Base-by-base conservation (phyloP, 2,888 invertebrate species). In the Netelia melanura region DNA sequence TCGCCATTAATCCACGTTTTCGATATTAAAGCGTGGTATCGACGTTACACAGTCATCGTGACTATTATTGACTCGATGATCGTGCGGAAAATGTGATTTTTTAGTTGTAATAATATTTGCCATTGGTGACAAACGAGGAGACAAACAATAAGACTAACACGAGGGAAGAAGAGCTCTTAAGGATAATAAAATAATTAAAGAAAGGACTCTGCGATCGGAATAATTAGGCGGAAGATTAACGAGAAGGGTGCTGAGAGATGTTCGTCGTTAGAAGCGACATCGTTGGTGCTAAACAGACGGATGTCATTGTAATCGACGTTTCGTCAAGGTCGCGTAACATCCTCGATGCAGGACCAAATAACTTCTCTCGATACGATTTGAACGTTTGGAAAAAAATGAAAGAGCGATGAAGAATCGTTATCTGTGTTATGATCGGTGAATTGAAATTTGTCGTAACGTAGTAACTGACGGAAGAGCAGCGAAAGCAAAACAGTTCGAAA, bases 221-320 rank as follows among this genome's bases (percentile, higher is more conserved):
- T 2, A 30, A 30, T 5, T 17, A 43, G 43, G 9, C 6, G 61
- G 6, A 43, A 70, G 23, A 64, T 48, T 48, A 48, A 48, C 11
- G 48, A 14, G 48, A 48, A 25, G 25, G 9, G n/a, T 44, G 17
- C 11, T 38, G 23, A 70, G 70, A 52, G 65, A 81, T 78, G 81
- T 74, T 38, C 52, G 64, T 43, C 43, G 56, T 48, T 62, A 77
- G 30, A 54, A 81, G 44, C 56, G 58, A 52, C 43, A 43, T 52
- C 17, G 23, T 43, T 52, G 14, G 3, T 38, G 64, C 38, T 79
- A 38, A 52, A 52, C 17, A 21, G 54, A 64, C 52, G 43, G 61
- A 43, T 64, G 30, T 71, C 56, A 64, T 67, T 65, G 38, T 30
- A 21, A 52, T n/a, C 76, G 71, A 52, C 43, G 14, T 61, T 76